Percentiles rank a stretch among this genome's conserved stretches.
Conservation (phyloP, 2,797 vertebrate species). For the Erethizon dorsatum region DNA sequence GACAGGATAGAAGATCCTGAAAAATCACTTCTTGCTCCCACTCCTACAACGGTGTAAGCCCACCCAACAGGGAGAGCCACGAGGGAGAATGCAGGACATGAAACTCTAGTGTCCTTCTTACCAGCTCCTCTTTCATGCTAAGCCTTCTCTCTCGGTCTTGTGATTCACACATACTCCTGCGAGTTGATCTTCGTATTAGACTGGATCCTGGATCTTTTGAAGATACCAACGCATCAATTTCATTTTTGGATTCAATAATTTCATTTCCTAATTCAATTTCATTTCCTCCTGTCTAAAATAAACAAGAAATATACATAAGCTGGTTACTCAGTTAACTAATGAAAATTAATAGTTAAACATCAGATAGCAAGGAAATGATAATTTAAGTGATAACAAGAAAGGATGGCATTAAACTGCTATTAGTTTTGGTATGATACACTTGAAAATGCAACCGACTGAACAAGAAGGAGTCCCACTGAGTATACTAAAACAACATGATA, state of each 20-base stretch:
- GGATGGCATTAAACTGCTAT: not conserved
- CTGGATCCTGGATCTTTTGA: constrained; percentile 68
- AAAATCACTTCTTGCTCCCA: not conserved
- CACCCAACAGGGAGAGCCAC: not conserved
- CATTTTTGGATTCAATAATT: not conserved
- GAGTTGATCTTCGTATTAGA: constrained; percentile 85
- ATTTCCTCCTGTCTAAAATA: constrained; percentile 86
- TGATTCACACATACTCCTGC: constrained; percentile 80
- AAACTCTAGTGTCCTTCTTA: constrained; percentile 9
- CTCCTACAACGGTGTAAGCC: not conserved
- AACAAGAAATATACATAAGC: constrained; percentile 30
- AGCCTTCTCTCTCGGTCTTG: constrained; percentile 71
- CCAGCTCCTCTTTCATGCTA: constrained; percentile 71
- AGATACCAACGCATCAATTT: constrained; percentile 37
- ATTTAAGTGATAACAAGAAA: constrained; percentile 4
- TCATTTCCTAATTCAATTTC: constrained; percentile 83
- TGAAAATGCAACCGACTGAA: constrained; percentile 24
- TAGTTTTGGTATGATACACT: not conserved
- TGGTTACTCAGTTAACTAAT: not conserved
- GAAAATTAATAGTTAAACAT: not conserved
- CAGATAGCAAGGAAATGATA: constrained; percentile 10
- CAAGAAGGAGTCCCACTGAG: not conserved
- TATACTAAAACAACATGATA: not conserved
- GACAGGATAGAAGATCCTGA: not conserved
- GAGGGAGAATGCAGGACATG: not conserved